Evolutionary conservation across 1,140 invertebrate species (phyloP), one percentile per base, ranked within the genome.

Genomic region (Penaeus vannamei): DNA sequence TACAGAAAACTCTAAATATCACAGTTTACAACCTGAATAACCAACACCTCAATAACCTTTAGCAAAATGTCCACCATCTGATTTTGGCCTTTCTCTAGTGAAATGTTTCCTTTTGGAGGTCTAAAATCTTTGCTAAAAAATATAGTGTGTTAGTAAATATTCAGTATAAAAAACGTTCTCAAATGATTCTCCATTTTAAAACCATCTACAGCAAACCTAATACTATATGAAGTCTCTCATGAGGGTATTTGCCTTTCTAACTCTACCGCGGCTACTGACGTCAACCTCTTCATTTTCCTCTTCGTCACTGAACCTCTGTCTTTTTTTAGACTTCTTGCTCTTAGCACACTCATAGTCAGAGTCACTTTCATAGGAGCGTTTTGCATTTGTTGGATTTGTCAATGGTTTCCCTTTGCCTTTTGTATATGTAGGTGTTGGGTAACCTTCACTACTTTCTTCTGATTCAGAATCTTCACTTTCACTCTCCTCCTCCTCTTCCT

Each of bases 171-270:
- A 72, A 72, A 69, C 64, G 23, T 19, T 36, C 61, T 60, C 17
- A 60, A 29, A 66, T 36, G 53, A 80, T 26, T 22, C n/a, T 62
- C 22, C 32, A 64, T 22, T 62, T 86, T 2, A 46, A 53, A 46
- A 53, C 42, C 66, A 60, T 72, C 22, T 72, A 53, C 53, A 53
- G 53, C 32, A 69, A 42, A 79, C 85, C 85, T 90, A 90, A 90
- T 90, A 90, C 90, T 87, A 91, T 84, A 91, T 91, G 69, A 90
- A 91, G 77, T 91, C 91, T 81, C 82, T 90, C 91, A 91, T 91
- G 20, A 90, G 42, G 59, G 87, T 90, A 64, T 91, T 91, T n/a
- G 90, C 90, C 87, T 91, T 90, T 29, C 91, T 89, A 22, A 91
- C 90, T 82, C 91, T 79, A 32, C 91, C 91, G 19, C 91, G 85